These are phyloP conservation scores for Andrena haemorrhoa DNA, from an alignment of 2,888 invertebrate species.

Conservation along the genomic window DNA sequence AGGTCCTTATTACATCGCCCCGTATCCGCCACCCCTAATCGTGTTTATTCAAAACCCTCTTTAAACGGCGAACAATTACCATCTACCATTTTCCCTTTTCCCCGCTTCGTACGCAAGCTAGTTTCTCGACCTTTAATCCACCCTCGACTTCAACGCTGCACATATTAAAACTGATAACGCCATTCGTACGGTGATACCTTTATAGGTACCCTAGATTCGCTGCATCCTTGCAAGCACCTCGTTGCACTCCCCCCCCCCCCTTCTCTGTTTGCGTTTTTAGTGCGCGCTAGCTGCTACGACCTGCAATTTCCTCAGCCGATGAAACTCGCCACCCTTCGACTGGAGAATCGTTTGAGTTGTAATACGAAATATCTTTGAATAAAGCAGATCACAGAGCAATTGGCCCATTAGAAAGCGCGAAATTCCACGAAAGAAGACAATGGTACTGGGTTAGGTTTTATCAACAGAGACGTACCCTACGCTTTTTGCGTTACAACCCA, in stretches of 20 bases:
- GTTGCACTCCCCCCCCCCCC: not conserved
- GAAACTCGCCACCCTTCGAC: not conserved
- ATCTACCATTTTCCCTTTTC: not conserved
- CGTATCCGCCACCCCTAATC: not conserved
- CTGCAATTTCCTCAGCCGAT: not conserved
- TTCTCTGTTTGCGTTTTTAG: not conserved
- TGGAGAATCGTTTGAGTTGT: too few relatives aligned
- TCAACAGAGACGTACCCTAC: too few relatives aligned
- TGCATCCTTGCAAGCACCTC: not conserved
- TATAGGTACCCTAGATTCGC: not conserved
- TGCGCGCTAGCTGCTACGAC: not conserved
- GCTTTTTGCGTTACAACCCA: not conserved
- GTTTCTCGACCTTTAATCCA: conserved; percentile 12
- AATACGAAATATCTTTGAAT: too few relatives aligned
- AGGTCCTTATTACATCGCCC: not conserved
- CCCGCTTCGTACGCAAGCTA: not conserved
- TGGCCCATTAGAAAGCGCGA: too few relatives aligned
- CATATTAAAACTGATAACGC: conserved; percentile 26
- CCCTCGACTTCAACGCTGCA: not conserved
- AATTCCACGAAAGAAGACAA: too few relatives aligned
- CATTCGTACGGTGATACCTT: not conserved
- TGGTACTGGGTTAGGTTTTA: too few relatives aligned
- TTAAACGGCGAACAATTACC: not conserved
- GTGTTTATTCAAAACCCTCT: conserved; percentile 35
- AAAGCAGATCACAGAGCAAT: too few relatives aligned